A percentile compares a stretch with the other conserved stretches of the same genome.
These are phyloP conservation scores for Lepidurus couesii DNA, from an alignment of 1,140 invertebrate species.

Conservation along the genomic window DNA sequence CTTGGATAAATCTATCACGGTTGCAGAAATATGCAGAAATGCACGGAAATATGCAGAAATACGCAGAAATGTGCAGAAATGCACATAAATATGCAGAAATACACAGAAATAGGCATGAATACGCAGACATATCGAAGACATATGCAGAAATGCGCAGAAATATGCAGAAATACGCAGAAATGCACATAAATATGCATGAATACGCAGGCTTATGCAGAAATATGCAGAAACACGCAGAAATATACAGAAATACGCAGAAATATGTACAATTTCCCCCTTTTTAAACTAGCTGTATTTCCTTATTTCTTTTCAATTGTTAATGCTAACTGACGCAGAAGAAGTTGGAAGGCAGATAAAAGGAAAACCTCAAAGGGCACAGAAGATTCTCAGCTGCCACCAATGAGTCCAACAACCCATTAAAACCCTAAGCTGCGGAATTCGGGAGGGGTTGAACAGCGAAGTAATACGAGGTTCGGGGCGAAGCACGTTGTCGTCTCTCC, in stretches of 20 bases:
- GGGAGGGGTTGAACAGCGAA: not conserved
- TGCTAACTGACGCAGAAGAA: not conserved
- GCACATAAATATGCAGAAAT: no score
- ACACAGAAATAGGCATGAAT: no score
- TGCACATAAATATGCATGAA: no score
- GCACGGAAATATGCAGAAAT: slow-evolving; percentile 19
- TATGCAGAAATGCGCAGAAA: slow-evolving; percentile 31
- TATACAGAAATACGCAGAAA: not conserved
- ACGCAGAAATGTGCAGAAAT: slow-evolving; percentile 8
- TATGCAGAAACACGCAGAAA: slow-evolving; percentile 29
- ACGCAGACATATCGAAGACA: no score
- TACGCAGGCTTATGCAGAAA: slow-evolving; percentile 32
- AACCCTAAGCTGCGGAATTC: not conserved
- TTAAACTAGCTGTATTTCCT: no score
- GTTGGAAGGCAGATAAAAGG: no score
- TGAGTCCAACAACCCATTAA: not conserved
- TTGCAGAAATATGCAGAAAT: not conserved
- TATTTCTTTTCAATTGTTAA: no score
- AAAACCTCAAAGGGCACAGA: not conserved
- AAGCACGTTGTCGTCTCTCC: not conserved
- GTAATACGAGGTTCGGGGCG: not conserved
- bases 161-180: slow-evolving; percentile 33
- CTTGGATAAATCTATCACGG: no score
- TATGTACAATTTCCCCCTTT: no score
- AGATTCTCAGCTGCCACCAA: slow-evolving; percentile 16